Percentiles rank a stretch among this genome's conserved stretches.
phyloP scores from a whole-genome alignment of 2,888 invertebrate species.

The Pandemis cinnamomeana region DNA sequence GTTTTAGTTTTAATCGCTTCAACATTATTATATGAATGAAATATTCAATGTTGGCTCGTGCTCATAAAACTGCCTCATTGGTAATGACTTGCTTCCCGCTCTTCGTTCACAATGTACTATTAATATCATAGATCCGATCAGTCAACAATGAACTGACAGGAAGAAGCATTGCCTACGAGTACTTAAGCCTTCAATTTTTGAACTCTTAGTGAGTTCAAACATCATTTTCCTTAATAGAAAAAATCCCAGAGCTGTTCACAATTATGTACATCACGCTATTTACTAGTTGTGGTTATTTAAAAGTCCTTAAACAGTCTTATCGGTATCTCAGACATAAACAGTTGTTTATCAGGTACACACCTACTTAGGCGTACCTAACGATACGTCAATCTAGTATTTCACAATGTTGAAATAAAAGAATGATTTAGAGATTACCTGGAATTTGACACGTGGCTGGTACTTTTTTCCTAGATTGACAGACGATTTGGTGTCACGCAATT shows the following conservation, averaged over 20 bases:
- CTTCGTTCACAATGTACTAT: no score
- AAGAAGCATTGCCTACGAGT: not conserved
- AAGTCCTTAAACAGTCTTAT: constrained; percentile 21
- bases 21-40: no score
- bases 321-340: constrained; percentile 1
- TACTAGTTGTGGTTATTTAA: not conserved
- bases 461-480: not conserved
- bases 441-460: not conserved
- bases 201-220: no score
- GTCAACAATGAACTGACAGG: not conserved
- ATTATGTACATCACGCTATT: constrained; percentile 1
- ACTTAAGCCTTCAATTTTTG: no score
- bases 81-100: no score
- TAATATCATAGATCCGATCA: no score
- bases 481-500: no score
- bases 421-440: constrained; percentile 1
- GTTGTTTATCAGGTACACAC: constrained; percentile 11
- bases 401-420: constrained; percentile 2
- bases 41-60: no score
- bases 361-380: not conserved
- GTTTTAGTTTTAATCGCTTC: no score
- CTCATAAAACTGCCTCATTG: no score
- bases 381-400: constrained; percentile 6
- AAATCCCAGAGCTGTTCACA: not conserved
- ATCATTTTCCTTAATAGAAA: not conserved